Conservation (phyloP, 2,888 invertebrate genomes). For the Nemotelus nigrinus region DNA sequence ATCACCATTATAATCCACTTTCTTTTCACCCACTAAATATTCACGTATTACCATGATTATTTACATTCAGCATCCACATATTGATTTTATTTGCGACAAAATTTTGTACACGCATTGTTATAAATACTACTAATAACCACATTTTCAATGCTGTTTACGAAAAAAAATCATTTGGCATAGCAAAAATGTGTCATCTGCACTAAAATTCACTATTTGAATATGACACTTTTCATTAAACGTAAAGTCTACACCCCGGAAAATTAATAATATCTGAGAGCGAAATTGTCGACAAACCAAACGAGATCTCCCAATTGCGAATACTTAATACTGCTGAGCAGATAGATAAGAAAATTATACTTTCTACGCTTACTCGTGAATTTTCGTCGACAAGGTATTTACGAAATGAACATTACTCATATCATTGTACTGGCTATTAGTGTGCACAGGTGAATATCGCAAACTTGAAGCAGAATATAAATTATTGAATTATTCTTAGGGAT, state of each 20-base stretch:
- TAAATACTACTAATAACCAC: constrained; percentile 27
- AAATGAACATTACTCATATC: constrained; percentile 10
- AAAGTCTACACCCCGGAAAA: no score
- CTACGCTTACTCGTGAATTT: constrained; percentile 17
- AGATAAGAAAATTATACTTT: constrained; percentile 15
- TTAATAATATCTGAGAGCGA: no score
- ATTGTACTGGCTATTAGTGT: neutral
- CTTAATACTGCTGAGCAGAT: neutral
- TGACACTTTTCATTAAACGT: no score
- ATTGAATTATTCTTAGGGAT: no score
- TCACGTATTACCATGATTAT: no score
- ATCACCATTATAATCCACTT: no score
- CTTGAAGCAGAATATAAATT: neutral
- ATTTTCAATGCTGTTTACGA: neutral
- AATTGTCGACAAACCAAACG: neutral
- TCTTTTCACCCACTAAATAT: no score
- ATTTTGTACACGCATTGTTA: constrained; percentile 22
- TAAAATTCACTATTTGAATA: no score
- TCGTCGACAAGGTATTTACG: constrained; percentile 23
- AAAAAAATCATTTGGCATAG: no score
- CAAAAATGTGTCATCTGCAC: no score
- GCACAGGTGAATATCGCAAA: constrained; percentile 23
- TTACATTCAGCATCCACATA: constrained; percentile 4
- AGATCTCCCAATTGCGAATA: neutral
- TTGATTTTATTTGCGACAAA: constrained; percentile 21